These are phyloP conservation scores for Cynopterus sphinx DNA, from an alignment of 2,797 vertebrate species.

Conservation along the genomic window DNA sequence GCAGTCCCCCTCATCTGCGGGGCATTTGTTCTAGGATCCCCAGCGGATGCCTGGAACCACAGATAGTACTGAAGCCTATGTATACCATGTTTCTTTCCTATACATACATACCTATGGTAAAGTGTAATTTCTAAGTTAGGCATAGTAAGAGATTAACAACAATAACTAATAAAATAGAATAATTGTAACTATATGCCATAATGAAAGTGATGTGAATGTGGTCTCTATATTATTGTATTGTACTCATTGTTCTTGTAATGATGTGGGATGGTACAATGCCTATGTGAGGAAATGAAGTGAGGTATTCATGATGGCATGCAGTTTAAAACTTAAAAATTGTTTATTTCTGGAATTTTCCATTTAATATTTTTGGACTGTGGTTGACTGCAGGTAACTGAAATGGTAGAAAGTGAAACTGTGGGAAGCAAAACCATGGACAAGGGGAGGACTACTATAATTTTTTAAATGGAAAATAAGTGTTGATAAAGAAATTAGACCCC, in stretches of 20 bases:
- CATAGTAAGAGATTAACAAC: background rate
- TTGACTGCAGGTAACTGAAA: background rate
- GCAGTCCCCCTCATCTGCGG: background rate
- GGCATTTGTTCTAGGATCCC: background rate
- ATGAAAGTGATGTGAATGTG: background rate
- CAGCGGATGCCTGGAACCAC: background rate
- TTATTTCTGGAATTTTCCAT: background rate
- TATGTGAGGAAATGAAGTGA: background rate
- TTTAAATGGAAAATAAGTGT: background rate
- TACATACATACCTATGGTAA: background rate
- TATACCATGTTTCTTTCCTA: background rate
- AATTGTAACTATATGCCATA: no score
- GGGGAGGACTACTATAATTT: background rate
- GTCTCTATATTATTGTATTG: background rate
- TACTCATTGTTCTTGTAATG: background rate
- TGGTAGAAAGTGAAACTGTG: no score
- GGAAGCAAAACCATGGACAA: no score
- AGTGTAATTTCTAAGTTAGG: background rate
- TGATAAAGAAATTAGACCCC: background rate
- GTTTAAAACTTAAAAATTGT: background rate
- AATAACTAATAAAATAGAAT: background rate
- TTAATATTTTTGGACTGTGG: background rate
- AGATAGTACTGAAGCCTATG: background rate
- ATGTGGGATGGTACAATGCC: background rate
- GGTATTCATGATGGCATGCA: background rate